phyloP scores from a whole-genome alignment of 2,888 invertebrate species.

The Eupithecia pulchellata region DNA sequence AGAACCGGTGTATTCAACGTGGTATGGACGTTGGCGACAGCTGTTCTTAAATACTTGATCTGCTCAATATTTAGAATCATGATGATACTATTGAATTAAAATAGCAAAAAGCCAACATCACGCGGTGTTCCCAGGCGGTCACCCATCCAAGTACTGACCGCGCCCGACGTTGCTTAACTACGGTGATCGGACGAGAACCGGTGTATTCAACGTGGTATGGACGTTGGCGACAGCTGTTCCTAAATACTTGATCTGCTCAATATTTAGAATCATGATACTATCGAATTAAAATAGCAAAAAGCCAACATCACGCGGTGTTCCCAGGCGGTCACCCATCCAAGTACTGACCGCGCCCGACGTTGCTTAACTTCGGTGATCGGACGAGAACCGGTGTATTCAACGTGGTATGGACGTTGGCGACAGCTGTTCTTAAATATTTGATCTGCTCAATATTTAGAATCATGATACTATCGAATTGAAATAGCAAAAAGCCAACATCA shows the following conservation, averaged over 20 bases:
- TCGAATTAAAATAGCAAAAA: slow-evolving; percentile 41
- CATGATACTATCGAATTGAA: too few relatives aligned
- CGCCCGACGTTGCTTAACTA: slow-evolving; percentile 82
- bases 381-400: slow-evolving; percentile 76
- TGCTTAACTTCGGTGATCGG: slow-evolving; percentile 81
- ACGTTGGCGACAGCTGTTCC: slow-evolving; percentile 60
- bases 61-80: too few relatives aligned
- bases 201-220: slow-evolving; percentile 79
- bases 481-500: slow-evolving; percentile 64
- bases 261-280: too few relatives aligned
- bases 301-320: slow-evolving; percentile 58
- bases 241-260: too few relatives aligned
- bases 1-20: slow-evolving; percentile 75
- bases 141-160: slow-evolving; percentile 82
- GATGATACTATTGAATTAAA: too few relatives aligned
- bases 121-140: slow-evolving; percentile 79
- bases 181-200: slow-evolving; percentile 83
- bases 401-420: slow-evolving; percentile 54
- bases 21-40: slow-evolving; percentile 50
- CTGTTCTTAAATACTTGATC: slow-evolving; percentile 37
- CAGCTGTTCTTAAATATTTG: slow-evolving; percentile 36
- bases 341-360: slow-evolving; percentile 81
- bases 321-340: slow-evolving; percentile 81
- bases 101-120: slow-evolving; percentile 70
- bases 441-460: too few relatives aligned